A percentile compares a stretch with the other conserved stretches of the same genome.
phyloP scores from a whole-genome alignment of 1,140 invertebrate species.

The Paralvinella palmiformis region DNA sequence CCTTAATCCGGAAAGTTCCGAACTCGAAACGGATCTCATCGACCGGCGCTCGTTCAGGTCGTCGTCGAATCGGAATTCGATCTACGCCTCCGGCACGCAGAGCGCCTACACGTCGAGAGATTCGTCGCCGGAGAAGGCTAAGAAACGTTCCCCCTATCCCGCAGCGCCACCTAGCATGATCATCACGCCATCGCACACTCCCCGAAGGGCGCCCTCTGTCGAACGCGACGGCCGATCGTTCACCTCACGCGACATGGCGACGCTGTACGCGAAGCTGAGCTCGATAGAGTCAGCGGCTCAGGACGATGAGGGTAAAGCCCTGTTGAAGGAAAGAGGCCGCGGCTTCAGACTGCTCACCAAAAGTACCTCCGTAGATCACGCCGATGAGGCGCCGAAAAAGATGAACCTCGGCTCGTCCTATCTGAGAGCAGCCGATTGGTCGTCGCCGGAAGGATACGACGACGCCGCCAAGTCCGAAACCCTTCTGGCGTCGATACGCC shows the following conservation, averaged over 20 bases:
- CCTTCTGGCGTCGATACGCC: constrained; percentile 9
- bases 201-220: constrained; percentile 12
- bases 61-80: constrained; percentile 13
- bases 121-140: constrained; percentile 11
- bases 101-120: constrained; percentile 18
- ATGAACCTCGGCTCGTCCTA: neutral
- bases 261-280: constrained; percentile 14
- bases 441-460: neutral
- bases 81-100: constrained; percentile 19
- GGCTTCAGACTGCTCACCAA: constrained; percentile 4
- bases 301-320: neutral
- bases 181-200: constrained; percentile 20
- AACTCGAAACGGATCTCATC: too few species aligned
- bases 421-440: neutral
- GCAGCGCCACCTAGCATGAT: constrained; percentile 20
- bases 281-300: neutral
- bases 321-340: neutral
- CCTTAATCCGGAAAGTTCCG: neutral
- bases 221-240: constrained; percentile 1
- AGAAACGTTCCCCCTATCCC: constrained; percentile 7
- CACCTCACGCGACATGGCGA: constrained; percentile 6
- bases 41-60: neutral
- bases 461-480: constrained; percentile 1
- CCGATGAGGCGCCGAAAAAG: neutral
- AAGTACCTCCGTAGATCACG: constrained; percentile 10